Evolutionary conservation across 2,797 vertebrate genomes (phyloP).

Genomic region (Helicolenus hilgendorfi): DNA sequence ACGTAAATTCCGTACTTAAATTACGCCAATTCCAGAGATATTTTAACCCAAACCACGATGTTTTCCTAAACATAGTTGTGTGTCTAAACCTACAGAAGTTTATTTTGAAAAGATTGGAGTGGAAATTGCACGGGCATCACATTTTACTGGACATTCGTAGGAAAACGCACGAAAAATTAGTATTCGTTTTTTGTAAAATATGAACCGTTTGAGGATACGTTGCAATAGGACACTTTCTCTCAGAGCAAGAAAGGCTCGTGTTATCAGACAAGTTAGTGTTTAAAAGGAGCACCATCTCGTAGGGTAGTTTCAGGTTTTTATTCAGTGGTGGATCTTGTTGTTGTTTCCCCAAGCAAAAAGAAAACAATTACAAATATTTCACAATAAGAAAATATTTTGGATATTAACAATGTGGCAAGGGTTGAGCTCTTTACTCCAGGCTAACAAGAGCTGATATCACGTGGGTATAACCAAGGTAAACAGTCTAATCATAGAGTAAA

Average conservation of each 20-base stretch:
- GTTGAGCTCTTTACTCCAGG: background rate
- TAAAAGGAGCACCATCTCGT: background rate
- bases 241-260: background rate
- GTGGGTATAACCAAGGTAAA: background rate
- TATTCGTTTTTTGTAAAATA: fast-evolving
- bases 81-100: no score
- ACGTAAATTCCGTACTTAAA: no score
- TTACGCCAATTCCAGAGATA: no score
- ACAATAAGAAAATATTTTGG: background rate
- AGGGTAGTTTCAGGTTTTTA: background rate
- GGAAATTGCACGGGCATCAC: no score
- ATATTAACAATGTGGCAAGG: background rate
- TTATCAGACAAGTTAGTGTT: background rate
- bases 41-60: no score
- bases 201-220: no score
- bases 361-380: background rate
- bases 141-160: no score
- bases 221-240: background rate
- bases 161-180: no score
- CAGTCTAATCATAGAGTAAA: background rate
- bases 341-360: background rate
- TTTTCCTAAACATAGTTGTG: fast-evolving
- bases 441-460: background rate
- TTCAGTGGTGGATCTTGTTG: background rate
- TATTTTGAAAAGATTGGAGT: no score